Conservation (phyloP, 2,797 vertebrate genomes). For the Rhinoraja longicauda region DNA sequence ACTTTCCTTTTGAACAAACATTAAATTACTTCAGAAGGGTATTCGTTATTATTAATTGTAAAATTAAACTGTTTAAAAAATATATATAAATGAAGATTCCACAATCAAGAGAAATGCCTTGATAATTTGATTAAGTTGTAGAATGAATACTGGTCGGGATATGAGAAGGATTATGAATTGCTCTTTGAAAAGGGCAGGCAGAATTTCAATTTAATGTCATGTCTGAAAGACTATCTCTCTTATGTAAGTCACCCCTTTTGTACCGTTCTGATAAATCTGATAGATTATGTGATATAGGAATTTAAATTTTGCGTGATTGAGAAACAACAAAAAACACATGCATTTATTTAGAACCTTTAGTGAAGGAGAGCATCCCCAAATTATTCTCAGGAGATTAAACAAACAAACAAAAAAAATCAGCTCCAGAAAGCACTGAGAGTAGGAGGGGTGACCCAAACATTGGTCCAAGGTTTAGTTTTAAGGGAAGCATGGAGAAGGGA, state of each 20-base stretch:
- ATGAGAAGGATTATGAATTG: not conserved
- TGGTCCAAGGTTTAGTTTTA: not conserved
- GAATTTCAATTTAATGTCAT: not conserved
- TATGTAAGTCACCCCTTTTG: not conserved
- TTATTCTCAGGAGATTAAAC: not conserved
- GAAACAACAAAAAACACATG: not conserved
- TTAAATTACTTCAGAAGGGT: not conserved
- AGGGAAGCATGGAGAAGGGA: not conserved
- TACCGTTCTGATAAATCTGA: not conserved
- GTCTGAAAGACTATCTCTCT: not conserved
- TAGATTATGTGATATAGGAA: not conserved
- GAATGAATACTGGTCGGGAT: not conserved
- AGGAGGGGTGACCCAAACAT: not conserved
- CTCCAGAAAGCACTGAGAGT: not conserved
- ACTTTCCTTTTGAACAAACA: not conserved
- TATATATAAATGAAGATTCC: not conserved
- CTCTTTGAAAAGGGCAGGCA: not conserved
- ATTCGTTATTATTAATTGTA: not conserved
- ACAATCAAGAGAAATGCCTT: not conserved
- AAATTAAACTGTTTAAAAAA: not conserved
- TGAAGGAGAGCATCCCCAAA: not conserved
- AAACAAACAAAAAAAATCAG: not conserved
- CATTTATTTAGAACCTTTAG: not conserved
- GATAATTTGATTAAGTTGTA: not conserved
- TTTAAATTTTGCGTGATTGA: not conserved